Base-by-base conservation (phyloP, 2,113 vertebrate species). In the Etheostoma cragini region DNA sequence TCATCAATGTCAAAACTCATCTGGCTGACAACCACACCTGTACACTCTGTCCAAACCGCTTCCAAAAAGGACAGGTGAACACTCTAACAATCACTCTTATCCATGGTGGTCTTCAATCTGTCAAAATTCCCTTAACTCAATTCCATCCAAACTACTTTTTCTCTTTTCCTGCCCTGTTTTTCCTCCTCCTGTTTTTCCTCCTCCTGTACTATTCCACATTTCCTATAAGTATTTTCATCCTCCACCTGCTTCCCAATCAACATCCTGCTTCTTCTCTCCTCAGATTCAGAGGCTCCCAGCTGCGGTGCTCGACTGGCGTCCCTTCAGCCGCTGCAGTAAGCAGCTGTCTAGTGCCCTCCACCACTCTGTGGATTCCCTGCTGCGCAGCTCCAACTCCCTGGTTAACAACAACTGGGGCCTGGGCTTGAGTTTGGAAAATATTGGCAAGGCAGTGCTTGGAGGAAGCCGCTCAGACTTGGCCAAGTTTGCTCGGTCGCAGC, bases 391-490 rank as follows among this genome's bases (percentile, higher is more conserved):
- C 64, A 88, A 58, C 70, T 94, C 95, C 0, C 78, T 90, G 53
- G 85, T 95, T 16, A 93, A 87, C 71, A 95, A 94, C 79, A 93
- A 93, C 88, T 95, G 95, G 95, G 84, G 71, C 8, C 35, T 90
- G 53, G 94, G 88, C 21, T 86, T 95, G 58, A 94, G 83, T 49
- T 84, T 93, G 0, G 86, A 93, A 0, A 77, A 72, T 0, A 45
- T 87, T 6, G 93, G 93, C 14, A 91, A 89, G 17, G 92, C 46
- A 0, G 63, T 94, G 64, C 53, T 96, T 26, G 92, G 92, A 61
- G 95, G 95, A 57, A 94, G 94, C 53, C 91, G 86, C 64, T 96
- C 95, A 2, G 92, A 95, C 53, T 68, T 95, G 60, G 95, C 94
- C 12, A 91, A 91, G 65, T 96, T 96, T 61, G 94, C 94, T 14